Base-by-base conservation (phyloP, 2,888 invertebrate genomes). In the Rhorus exstirpatorius region DNA sequence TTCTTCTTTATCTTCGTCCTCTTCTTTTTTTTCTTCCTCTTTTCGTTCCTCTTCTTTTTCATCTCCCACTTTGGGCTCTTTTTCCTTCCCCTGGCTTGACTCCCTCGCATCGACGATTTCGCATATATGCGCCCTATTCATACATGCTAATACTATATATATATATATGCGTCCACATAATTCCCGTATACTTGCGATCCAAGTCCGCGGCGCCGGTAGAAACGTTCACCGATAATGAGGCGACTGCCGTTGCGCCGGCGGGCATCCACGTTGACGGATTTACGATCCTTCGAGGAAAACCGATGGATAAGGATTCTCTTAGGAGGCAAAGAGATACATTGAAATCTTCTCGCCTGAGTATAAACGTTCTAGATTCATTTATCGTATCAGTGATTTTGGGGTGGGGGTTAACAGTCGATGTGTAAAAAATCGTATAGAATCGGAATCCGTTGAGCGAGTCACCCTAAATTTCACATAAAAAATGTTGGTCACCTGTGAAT, bases 241-340 rank as follows among this genome's bases (percentile, higher is more conserved):
- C 86, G 79, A 79, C 74, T 79, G 79, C 79, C 79, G 74, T 79
- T 79, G 74, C 51, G 86, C 81, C 86, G 79, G 85, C 83, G 86
- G 87, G 85, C 83, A 38, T 14, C 35, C 38, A 82, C 84, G 82
- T 81, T 88, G 89, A 90, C 87, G 88, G 90, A 90, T 91, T 90
- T 91, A 90, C 88, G 87, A 84, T 79, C 61, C 24, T 17, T 26
- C 44, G 10, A 21, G 6, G 67, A 53, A 68, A 67, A 67, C 67
- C 84, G 84, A 83, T 41, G 58, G 79, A 74, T 46, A 55, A 21
- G 41, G 35, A 44, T 41, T 46, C 46, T 35, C 49, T 14, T 26
- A 24, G 19, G 1, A n/a, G 12, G 19, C 46, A 49, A 31, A 49
- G 17, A 14, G 14, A 49, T 31, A 49, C 67, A n/a, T 19, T 12